Evolutionary conservation across 2,888 invertebrate species (phyloP).

Genomic region (Chloroclystis v-ata): DNA sequence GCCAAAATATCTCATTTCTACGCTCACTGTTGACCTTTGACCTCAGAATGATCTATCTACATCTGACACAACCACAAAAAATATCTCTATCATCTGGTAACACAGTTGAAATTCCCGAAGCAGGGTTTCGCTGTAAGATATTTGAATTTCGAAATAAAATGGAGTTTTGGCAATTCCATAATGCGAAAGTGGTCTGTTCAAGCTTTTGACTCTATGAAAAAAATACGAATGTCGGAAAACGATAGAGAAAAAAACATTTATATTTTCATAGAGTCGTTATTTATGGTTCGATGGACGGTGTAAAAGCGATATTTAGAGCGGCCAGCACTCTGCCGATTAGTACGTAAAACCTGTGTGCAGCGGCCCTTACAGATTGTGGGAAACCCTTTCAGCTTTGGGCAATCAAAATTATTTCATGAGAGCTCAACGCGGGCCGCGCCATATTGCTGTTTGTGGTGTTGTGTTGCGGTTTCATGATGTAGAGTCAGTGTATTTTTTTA

Average conservation of each 20-base stretch:
- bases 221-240: conserved; percentile 72
- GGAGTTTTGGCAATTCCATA: conserved; percentile 79
- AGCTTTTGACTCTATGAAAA: conserved; percentile 79
- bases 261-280: conserved; percentile 77
- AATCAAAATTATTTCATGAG: conserved; percentile 68
- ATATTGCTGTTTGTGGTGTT: conserved; percentile 32
- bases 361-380: conserved; percentile 50
- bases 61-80: conserved; percentile 25
- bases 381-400: conserved; percentile 71
- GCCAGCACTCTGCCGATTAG: conserved; percentile 76
- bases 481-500: conserved; percentile 7
- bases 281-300: conserved; percentile 73
- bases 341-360: conserved; percentile 51
- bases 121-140: conserved; percentile 32
- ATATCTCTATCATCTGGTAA: conserved; percentile 23
- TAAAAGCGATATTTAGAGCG: conserved; percentile 74
- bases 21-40: conserved; percentile 58
- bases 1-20: conserved; percentile 79
- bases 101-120: conserved; percentile 35
- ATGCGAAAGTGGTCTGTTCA: conserved; percentile 78
- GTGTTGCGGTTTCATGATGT: conserved; percentile 34
- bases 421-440: conserved; percentile 46
- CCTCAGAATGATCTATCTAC: conserved; percentile 40
- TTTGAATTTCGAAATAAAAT: conserved; percentile 49
- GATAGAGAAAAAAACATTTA: conserved; percentile 76